phyloP scores from a whole-genome alignment of 1,140 invertebrate species.

The Trichonephila clavata region DNA sequence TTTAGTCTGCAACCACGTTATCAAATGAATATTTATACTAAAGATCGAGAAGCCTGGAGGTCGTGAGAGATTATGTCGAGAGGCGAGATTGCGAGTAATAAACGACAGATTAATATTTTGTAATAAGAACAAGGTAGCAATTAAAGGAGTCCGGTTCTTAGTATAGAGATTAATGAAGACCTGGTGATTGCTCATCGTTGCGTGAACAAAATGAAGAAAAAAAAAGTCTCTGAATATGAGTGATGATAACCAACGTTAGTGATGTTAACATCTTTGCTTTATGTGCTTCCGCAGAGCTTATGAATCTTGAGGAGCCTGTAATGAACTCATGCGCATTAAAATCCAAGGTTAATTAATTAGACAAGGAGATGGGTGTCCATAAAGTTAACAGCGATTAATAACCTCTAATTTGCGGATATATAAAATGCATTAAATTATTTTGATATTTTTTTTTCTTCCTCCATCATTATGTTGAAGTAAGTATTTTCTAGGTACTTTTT shows the following conservation, averaged over 20 bases:
- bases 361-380: slow-evolving; percentile 2
- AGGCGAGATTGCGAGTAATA: slow-evolving; percentile 59
- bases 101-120: slow-evolving; percentile 66
- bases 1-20: background rate
- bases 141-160: slow-evolving; percentile 66
- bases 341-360: slow-evolving; percentile 18
- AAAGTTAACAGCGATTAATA: background rate
- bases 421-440: slow-evolving; percentile 23
- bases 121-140: slow-evolving; percentile 67
- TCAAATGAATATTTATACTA: background rate
- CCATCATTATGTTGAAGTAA: background rate
- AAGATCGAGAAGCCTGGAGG: background rate
- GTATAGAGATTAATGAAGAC: slow-evolving; percentile 62
- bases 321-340: slow-evolving; percentile 34
- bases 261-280: background rate
- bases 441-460: background rate
- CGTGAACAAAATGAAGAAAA: slow-evolving; percentile 23
- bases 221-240: slow-evolving; percentile 41
- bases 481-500: background rate
- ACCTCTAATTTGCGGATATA: slow-evolving; percentile 24
- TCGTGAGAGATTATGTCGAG: slow-evolving; percentile 46
- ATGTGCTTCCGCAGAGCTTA: background rate
- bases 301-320: slow-evolving; percentile 30
- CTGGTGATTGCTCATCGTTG: slow-evolving; percentile 20
- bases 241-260: slow-evolving; percentile 32